A percentile compares a stretch with the other conserved stretches of the same genome.
These are phyloP conservation scores for Pseudochirops cupreus DNA, from an alignment of 2,797 vertebrate species.

Conservation along the genomic window DNA sequence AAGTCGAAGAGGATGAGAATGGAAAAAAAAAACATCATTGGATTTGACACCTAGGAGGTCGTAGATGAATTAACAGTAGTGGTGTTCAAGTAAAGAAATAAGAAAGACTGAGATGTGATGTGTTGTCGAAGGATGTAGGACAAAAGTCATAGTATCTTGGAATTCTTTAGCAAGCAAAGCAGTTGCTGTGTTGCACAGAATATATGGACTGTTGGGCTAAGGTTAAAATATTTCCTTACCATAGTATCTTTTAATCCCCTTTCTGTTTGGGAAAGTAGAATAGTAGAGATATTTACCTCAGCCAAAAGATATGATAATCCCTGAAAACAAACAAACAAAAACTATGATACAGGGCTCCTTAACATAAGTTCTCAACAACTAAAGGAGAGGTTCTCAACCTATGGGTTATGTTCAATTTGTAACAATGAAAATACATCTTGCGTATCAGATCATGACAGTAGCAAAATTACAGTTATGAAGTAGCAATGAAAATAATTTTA, in stretches of 20 bases:
- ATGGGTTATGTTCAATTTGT: too few species aligned
- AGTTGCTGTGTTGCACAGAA: not conserved
- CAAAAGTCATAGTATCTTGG: not conserved
- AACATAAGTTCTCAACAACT: not conserved
- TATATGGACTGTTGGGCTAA: not conserved
- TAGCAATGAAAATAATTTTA: too few species aligned
- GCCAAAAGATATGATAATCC: not conserved
- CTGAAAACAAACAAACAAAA: not conserved
- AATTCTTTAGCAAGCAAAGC: not conserved
- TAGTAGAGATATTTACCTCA: not conserved
- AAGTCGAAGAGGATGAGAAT: not conserved
- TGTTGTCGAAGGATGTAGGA: not conserved
- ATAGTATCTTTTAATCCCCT: not conserved
- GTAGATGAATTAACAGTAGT: not conserved
- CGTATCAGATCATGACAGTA: too few species aligned
- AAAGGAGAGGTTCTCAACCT: too few species aligned
- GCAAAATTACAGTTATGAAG: too few species aligned
- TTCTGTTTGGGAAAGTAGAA: not conserved
- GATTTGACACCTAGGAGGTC: not conserved
- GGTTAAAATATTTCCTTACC: not conserved
- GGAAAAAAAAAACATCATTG: not conserved
- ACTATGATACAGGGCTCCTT: not conserved
- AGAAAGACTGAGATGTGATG: not conserved
- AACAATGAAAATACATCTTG: too few species aligned
- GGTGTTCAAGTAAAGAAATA: not conserved